Conservation (phyloP, 2,797 vertebrate species). For the Atherinosoma microstoma region DNA sequence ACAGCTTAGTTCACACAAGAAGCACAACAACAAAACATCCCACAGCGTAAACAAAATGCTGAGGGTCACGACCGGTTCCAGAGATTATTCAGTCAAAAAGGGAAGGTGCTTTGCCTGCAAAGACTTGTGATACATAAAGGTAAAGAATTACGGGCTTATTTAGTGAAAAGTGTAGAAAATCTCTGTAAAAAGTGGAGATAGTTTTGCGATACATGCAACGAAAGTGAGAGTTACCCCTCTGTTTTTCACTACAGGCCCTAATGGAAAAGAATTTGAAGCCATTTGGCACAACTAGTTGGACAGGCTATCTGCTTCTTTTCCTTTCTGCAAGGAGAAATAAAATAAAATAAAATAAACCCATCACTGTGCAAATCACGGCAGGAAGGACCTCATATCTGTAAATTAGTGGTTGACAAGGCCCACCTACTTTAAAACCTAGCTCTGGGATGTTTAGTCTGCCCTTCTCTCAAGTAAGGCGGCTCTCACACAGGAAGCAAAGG, state of each 20-base stretch:
- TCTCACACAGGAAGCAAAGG: constrained; percentile 55
- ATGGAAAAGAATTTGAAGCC: constrained; percentile 53
- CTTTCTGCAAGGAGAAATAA: constrained; percentile 18
- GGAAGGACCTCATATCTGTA: constrained; percentile 24
- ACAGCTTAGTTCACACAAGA: constrained; percentile 29
- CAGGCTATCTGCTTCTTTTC: constrained; percentile 49
- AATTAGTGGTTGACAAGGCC: constrained; percentile 29
- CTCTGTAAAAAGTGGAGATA: constrained; percentile 28
- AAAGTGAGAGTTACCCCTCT: constrained; percentile 36
- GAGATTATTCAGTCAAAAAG: constrained; percentile 45
- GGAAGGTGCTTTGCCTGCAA: constrained; percentile 78
- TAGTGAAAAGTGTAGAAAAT: constrained; percentile 40
- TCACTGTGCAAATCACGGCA: constrained; percentile 29
- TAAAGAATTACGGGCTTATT: constrained; percentile 19
- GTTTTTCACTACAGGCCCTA: constrained; percentile 41
- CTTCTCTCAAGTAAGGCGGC: constrained; percentile 58
- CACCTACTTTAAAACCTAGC: constrained; percentile 44
- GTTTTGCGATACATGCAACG: constrained; percentile 40
- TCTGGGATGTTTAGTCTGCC: constrained; percentile 63
- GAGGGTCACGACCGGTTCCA: constrained; percentile 36
- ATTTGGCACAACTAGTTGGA: constrained; percentile 70
- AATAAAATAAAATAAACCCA: constrained; percentile 6
- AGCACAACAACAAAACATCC: constrained; percentile 49
- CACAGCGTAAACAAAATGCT: constrained; percentile 36
- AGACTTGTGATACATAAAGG: constrained; percentile 60